Evolutionary conservation across 2,888 invertebrate genomes (phyloP).

Genomic region (Alsophila aescularia): DNA sequence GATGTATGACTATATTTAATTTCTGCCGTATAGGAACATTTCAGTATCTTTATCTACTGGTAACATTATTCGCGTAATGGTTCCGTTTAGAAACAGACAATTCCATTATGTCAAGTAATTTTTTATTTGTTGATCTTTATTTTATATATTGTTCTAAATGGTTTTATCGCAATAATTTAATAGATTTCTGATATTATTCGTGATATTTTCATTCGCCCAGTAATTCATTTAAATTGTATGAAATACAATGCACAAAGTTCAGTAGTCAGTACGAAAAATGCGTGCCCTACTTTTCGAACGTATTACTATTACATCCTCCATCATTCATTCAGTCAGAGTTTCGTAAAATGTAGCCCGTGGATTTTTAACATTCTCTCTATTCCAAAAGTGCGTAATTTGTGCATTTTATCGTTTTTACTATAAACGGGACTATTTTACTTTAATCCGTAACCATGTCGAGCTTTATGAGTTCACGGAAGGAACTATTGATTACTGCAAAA

Average conservation of each 20-base stretch:
- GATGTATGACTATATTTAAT: background rate
- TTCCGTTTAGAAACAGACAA: constrained; percentile 46
- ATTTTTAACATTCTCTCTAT: constrained; percentile 63
- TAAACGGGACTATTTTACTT: constrained; percentile 47
- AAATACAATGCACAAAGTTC: background rate
- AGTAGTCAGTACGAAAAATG: constrained; percentile 4
- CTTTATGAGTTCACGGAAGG: constrained; percentile 67
- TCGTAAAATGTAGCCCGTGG: constrained; percentile 66
- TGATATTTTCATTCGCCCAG: background rate
- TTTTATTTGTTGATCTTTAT: background rate
- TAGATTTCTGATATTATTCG: background rate
- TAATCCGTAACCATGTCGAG: constrained; percentile 45
- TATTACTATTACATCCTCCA: constrained; percentile 37
- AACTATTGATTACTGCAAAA: constrained; percentile 95
- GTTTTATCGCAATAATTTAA: too few species aligned
- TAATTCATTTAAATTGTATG: background rate
- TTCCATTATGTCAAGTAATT: background rate
- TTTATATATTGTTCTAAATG: background rate
- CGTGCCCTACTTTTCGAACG: constrained; percentile 53
- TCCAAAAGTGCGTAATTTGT: constrained; percentile 62
- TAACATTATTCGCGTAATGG: constrained; percentile 34
- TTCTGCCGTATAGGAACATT: constrained; percentile 34
- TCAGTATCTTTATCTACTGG: constrained; percentile 24
- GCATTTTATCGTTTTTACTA: constrained; percentile 54
- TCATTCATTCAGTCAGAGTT: constrained; percentile 56